Evolutionary conservation across 2,888 invertebrate genomes (phyloP).

Genomic region (Agrypnus murinus): DNA sequence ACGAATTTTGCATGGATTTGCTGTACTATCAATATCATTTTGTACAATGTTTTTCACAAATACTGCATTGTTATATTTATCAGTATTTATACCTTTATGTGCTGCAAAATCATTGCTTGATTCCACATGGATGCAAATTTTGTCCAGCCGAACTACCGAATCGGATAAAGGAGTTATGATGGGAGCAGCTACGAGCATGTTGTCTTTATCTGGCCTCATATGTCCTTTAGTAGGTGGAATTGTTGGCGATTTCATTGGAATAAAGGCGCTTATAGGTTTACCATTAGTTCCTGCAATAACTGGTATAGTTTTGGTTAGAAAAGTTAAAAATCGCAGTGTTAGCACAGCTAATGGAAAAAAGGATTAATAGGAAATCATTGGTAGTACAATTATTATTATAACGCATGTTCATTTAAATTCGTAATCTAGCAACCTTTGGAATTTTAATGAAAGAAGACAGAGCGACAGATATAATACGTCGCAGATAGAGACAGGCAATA

Average conservation of each 20-base stretch:
- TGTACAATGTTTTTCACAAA: conserved; percentile 62
- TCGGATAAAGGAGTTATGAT: conserved; percentile 76
- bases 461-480: no score
- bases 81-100: conserved; percentile 73
- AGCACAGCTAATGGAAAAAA: neutral
- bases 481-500: no score
- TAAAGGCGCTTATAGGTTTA: conserved; percentile 65
- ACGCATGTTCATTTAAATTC: no score
- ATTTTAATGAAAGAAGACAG: no score
- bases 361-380: neutral
- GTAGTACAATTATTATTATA: no score
- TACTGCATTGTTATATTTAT: conserved; percentile 67
- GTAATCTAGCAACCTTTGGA: no score
- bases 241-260: conserved; percentile 72
- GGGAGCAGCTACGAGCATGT: conserved; percentile 76
- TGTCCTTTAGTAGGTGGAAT: conserved; percentile 75
- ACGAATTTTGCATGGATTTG: conserved; percentile 72
- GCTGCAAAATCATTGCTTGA: conserved; percentile 74
- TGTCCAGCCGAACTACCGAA: conserved; percentile 72
- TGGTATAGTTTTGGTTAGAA: conserved; percentile 2
- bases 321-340: neutral
- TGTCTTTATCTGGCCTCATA: conserved; percentile 74
- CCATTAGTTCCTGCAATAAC: conserved; percentile 42
- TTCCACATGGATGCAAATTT: conserved; percentile 74
- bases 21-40: conserved; percentile 70